These are phyloP conservation scores for Lepidurus apus DNA, from an alignment of 1,140 invertebrate genomes.

Conservation along the genomic window DNA sequence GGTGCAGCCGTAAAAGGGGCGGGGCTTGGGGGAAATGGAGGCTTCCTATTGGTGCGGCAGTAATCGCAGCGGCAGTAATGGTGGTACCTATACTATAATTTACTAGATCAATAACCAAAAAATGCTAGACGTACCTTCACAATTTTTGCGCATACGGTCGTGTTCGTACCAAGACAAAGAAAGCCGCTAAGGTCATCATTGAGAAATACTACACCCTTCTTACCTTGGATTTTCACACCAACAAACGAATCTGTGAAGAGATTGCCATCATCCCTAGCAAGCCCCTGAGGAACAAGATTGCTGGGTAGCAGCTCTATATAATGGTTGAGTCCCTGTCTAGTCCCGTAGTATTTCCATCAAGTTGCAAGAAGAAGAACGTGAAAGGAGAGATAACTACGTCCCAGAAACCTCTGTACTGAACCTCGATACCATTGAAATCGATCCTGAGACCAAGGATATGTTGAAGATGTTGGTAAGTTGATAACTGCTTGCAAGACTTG, in stretches of 20 bases:
- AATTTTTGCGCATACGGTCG: constrained; percentile 73
- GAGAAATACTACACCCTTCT: constrained; percentile 98
- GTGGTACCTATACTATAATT: too few species aligned
- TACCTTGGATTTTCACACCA: constrained; percentile 97
- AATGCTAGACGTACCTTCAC: too few species aligned
- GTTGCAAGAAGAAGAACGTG: constrained; percentile 97
- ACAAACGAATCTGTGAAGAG: constrained; percentile 99
- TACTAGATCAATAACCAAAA: too few species aligned
- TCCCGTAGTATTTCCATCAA: constrained; percentile 94
- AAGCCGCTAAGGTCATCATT: constrained; percentile 96
- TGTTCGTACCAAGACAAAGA: constrained; percentile 98
- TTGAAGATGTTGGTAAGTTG: constrained; percentile 80
- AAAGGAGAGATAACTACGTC: constrained; percentile 98
- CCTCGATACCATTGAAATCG: constrained; percentile 91
- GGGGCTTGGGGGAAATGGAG: too few species aligned
- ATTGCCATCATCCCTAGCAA: constrained; percentile 98
- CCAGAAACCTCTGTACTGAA: constrained; percentile 95
- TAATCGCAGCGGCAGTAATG: too few species aligned
- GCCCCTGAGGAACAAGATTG: constrained; percentile 95
- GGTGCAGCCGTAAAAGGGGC: too few species aligned
- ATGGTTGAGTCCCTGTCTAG: neutral
- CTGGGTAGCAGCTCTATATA: constrained; percentile 64
- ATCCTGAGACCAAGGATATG: constrained; percentile 97
- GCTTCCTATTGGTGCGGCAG: too few species aligned
- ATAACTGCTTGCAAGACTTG: too few species aligned